Evolutionary conservation across 2,113 vertebrate species (phyloP).

Genomic region (Bombycilla garrulus): DNA sequence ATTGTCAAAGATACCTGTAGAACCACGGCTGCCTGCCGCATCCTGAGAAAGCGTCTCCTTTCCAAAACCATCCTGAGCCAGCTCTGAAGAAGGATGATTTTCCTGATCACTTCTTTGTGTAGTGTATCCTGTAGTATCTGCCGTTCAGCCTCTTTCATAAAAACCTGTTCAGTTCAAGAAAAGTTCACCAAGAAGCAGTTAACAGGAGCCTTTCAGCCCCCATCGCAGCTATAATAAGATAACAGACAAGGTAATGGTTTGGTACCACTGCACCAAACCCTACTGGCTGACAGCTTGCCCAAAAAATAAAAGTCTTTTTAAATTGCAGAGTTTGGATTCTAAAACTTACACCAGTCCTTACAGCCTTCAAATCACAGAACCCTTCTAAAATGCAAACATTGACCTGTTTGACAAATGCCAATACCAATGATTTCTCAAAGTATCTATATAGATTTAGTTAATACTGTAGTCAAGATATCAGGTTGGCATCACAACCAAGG

Average conservation of each 20-base stretch:
- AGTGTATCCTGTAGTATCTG: slow-evolving; percentile 89
- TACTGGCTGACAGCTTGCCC: neutral
- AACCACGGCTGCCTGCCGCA: slow-evolving; percentile 76
- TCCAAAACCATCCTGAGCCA: slow-evolving; percentile 87
- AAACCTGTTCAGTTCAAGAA: slow-evolving; percentile 78
- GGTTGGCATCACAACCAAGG: neutral
- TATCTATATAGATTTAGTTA: neutral
- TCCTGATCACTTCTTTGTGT: slow-evolving; percentile 91
- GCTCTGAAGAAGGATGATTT: slow-evolving; percentile 92
- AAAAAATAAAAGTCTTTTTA: neutral
- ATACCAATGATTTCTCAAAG: neutral
- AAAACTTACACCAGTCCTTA: neutral
- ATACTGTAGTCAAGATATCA: neutral
- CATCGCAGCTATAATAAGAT: neutral
- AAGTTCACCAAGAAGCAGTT: neutral
- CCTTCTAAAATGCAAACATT: neutral
- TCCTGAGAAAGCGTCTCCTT: slow-evolving; percentile 81
- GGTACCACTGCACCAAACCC: neutral
- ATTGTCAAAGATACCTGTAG: slow-evolving; percentile 80
- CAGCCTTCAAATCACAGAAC: neutral
- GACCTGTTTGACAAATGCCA: neutral
- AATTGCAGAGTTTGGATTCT: neutral
- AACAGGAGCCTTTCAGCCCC: neutral
- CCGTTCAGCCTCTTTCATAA: slow-evolving; percentile 89
- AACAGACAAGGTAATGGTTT: neutral